A percentile compares a stretch with the other conserved stretches of the same genome.
Conservation (phyloP, 2,113 vertebrate species). For the Pavo muticus region DNA sequence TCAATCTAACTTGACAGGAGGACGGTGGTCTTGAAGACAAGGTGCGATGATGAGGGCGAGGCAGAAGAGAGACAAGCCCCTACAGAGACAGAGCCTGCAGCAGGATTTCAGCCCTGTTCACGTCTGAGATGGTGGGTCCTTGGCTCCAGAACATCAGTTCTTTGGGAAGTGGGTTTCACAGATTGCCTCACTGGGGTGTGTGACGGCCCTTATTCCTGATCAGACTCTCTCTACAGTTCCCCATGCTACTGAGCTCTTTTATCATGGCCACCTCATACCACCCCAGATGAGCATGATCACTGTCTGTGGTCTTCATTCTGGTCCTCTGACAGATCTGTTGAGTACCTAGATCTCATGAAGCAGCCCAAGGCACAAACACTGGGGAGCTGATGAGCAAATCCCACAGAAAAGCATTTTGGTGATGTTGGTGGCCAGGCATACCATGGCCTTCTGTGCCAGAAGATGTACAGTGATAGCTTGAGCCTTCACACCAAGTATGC, state of each 20-base stretch:
- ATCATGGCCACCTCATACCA: neutral
- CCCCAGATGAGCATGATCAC: neutral
- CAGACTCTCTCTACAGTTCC: neutral
- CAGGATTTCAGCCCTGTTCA: neutral
- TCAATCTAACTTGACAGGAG: neutral
- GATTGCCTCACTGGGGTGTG: neutral
- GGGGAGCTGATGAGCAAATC: neutral
- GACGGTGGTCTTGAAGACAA: neutral
- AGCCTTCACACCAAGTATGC: neutral
- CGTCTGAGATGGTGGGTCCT: neutral
- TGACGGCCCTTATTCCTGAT: neutral
- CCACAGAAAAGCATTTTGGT: neutral
- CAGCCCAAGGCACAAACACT: neutral
- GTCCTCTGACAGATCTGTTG: neutral
- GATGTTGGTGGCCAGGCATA: neutral
- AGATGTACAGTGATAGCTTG: neutral
- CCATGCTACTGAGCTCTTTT: neutral
- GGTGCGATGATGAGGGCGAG: neutral
- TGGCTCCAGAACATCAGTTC: neutral
- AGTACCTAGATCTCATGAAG: neutral
- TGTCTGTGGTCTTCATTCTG: neutral
- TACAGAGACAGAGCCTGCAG: neutral
- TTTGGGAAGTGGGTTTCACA: neutral
- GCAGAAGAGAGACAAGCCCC: neutral
- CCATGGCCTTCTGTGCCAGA: neutral